These are phyloP conservation scores for Athene noctua DNA, from an alignment of 2,113 vertebrate species.

Conservation along the genomic window DNA sequence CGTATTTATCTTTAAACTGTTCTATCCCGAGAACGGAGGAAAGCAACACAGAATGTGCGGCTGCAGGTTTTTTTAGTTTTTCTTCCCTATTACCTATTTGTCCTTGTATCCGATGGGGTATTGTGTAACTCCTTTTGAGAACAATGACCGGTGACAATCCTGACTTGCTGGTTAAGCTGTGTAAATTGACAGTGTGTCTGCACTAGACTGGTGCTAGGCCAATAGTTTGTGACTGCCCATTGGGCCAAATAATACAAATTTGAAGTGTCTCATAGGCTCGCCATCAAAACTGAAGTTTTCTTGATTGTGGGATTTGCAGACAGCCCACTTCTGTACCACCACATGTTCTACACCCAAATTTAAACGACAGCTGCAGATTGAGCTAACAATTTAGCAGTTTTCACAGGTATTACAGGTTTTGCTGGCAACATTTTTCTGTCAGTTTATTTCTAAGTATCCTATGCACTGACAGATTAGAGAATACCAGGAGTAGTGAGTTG, in stretches of 20 bases:
- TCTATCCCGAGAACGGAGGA: not conserved
- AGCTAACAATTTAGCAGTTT: slow-evolving; percentile 15
- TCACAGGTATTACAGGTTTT: not conserved
- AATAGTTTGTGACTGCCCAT: slow-evolving; percentile 25
- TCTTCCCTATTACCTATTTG: slow-evolving; percentile 20
- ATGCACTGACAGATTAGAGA: not conserved
- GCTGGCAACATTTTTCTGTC: not conserved
- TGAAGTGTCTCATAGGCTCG: slow-evolving; percentile 24
- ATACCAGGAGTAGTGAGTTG: not conserved
- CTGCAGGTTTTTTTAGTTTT: not conserved
- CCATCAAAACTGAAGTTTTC: not conserved
- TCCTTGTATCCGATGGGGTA: not conserved
- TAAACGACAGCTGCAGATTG: slow-evolving; percentile 4
- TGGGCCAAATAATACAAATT: slow-evolving; percentile 42
- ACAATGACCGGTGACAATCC: slow-evolving; percentile 26
- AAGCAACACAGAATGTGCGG: not conserved
- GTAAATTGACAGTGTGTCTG: slow-evolving; percentile 47
- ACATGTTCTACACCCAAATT: not conserved
- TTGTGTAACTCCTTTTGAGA: slow-evolving; percentile 14
- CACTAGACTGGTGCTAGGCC: slow-evolving; percentile 12
- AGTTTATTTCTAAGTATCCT: not conserved
- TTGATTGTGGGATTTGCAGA: not conserved
- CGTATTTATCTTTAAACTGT: not conserved
- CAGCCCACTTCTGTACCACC: not conserved
- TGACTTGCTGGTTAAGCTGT: slow-evolving; percentile 49